A percentile compares a stretch with the other conserved stretches of the same genome.
Evolutionary conservation across 1,140 invertebrate genomes (phyloP).

Genomic region (Mamestra configurata): DNA sequence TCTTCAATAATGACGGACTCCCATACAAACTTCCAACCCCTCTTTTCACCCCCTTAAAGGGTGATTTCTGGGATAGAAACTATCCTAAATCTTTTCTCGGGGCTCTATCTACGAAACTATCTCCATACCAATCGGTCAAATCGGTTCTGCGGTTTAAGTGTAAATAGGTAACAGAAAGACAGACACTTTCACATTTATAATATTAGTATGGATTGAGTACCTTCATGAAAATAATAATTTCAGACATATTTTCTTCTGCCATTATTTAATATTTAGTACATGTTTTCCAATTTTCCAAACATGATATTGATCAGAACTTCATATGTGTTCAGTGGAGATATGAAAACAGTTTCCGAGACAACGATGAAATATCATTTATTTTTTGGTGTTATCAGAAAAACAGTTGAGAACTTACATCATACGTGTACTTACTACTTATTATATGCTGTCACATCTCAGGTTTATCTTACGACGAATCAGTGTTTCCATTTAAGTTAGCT

Average conservation of each 20-base stretch:
- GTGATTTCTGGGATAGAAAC: too few species aligned
- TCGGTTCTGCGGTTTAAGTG: too few species aligned
- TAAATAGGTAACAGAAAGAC: too few species aligned
- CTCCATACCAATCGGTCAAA: too few species aligned
- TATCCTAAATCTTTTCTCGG: too few species aligned
- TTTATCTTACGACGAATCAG: constrained; percentile 60
- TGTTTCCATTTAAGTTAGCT: constrained; percentile 64
- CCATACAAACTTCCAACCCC: too few species aligned
- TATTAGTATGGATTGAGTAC: too few species aligned
- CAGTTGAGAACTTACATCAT: neutral
- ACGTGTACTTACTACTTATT: neutral
- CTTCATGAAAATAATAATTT: neutral
- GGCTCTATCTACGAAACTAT: too few species aligned
- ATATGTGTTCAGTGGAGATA: neutral
- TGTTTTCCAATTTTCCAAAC: neutral
- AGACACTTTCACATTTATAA: too few species aligned
- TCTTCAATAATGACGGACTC: too few species aligned
- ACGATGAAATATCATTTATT: constrained; percentile 8
- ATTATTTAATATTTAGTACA: neutral
- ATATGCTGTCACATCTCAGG: constrained; percentile 37
- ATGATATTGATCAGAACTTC: constrained; percentile 1
- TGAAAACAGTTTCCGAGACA: constrained; percentile 2
- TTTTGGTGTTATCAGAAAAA: constrained; percentile 23
- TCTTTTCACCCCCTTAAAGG: too few species aligned
- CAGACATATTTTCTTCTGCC: neutral